Conservation (phyloP, 2,797 vertebrate species). For the Anguilla anguilla region DNA sequence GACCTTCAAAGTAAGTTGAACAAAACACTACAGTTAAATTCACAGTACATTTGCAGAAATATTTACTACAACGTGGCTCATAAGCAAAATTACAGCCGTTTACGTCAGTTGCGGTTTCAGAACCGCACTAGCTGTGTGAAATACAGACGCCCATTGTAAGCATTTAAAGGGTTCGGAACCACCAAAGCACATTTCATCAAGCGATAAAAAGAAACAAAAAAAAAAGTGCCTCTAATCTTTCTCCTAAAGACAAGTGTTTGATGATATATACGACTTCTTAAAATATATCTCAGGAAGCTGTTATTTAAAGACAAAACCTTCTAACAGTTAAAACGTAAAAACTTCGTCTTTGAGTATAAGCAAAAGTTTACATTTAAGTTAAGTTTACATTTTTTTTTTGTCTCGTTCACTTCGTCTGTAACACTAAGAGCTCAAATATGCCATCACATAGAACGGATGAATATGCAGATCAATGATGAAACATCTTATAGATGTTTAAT, state of each 20-base stretch:
- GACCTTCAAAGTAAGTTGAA: neutral
- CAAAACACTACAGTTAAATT: slow-evolving; percentile 1
- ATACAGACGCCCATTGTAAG: slow-evolving; percentile 9
- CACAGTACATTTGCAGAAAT: slow-evolving; percentile 15
- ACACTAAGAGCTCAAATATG: slow-evolving; percentile 23
- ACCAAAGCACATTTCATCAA: slow-evolving; percentile 8
- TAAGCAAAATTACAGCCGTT: slow-evolving; percentile 20
- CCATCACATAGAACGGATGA: slow-evolving; percentile 4
- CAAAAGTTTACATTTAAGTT: neutral
- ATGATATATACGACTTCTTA: slow-evolving; percentile 7
- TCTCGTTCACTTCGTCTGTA: neutral
- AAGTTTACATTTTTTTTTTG: too few species aligned
- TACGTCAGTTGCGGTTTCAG: slow-evolving; percentile 4
- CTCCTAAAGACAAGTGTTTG: neutral
- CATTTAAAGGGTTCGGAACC: neutral
- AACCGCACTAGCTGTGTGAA: neutral
- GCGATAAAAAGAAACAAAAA: neutral
- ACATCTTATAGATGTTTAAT: neutral
- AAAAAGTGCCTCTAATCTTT: neutral
- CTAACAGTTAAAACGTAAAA: neutral
- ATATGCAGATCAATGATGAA: neutral
- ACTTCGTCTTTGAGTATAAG: neutral
- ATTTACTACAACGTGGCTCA: slow-evolving; percentile 14
- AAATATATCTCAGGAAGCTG: slow-evolving; percentile 9
- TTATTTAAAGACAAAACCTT: neutral